A percentile compares a stretch with the other conserved stretches of the same genome.
Conservation (phyloP, 2,113 vertebrate species). For the Dermatemys mawii region DNA sequence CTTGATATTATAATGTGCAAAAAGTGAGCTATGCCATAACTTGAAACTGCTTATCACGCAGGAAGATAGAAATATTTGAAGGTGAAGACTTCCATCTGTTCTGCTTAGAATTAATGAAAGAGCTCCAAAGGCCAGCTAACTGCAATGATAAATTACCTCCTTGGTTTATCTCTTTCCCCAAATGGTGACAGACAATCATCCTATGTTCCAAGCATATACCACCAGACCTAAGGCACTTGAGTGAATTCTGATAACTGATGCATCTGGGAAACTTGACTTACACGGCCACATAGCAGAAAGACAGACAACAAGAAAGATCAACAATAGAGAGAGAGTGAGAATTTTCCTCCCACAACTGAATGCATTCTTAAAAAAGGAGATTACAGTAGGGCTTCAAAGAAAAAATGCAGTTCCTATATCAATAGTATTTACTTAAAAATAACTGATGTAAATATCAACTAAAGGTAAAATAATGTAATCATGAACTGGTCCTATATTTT, state of each 20-base stretch:
- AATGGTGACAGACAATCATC: background rate
- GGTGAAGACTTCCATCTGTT: background rate
- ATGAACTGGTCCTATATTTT: background rate
- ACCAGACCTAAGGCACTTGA: background rate
- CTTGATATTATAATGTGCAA: conserved; percentile 1
- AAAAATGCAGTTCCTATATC: background rate
- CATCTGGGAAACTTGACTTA: background rate
- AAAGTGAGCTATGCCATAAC: background rate
- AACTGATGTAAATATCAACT: background rate
- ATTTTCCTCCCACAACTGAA: background rate
- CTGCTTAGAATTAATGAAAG: background rate
- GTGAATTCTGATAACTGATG: background rate
- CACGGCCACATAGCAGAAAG: background rate
- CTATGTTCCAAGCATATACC: background rate
- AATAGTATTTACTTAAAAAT: fast-evolving
- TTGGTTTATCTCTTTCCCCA: background rate
- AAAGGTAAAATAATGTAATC: background rate
- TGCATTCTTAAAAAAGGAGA: background rate
- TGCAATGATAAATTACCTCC: fast-evolving
- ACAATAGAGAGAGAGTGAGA: background rate
- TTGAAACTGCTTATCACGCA: conserved; percentile 6
- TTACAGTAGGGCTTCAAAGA: background rate
- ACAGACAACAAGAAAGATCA: background rate
- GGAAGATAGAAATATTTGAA: background rate
- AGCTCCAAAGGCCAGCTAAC: background rate